These are phyloP conservation scores for Anolis apletophallus DNA, from an alignment of 2,797 vertebrate genomes.

Conservation along the genomic window DNA sequence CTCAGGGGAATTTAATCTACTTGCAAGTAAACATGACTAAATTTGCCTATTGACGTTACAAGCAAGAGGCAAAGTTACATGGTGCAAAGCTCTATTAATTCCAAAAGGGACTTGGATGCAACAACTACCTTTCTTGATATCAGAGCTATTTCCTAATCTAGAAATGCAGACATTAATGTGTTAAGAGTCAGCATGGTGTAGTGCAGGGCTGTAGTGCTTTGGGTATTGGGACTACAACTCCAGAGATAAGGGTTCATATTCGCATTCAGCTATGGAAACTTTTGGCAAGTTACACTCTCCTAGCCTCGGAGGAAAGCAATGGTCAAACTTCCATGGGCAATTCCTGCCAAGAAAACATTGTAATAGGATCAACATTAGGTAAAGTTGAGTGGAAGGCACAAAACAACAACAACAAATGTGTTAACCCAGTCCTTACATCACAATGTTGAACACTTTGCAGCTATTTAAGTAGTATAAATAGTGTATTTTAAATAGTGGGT, in stretches of 20 bases:
- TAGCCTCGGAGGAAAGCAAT: too few species aligned
- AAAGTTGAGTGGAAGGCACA: too few species aligned
- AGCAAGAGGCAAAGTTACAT: neutral
- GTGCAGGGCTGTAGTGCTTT: neutral
- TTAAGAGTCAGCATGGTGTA: neutral
- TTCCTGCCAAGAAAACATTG: too few species aligned
- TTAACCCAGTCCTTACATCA: neutral
- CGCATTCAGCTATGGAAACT: too few species aligned
- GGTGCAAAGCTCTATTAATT: neutral
- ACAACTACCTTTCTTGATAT: neutral
- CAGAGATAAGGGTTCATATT: too few species aligned
- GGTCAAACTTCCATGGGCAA: too few species aligned
- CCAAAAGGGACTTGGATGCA: neutral
- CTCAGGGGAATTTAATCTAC: too few species aligned
- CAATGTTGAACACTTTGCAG: slow-evolving; percentile 15
- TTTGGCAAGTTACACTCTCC: too few species aligned
- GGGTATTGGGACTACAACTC: too few species aligned
- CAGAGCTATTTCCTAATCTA: neutral
- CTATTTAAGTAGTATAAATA: too few species aligned
- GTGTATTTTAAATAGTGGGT: neutral
- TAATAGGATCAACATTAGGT: too few species aligned
- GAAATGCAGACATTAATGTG: neutral
- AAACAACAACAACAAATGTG: too few species aligned
- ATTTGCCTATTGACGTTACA: neutral
- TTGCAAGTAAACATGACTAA: neutral